Evolutionary conservation across 2,888 invertebrate genomes (phyloP), one percentile per base, ranked within the genome.

Genomic region (Saturnia pavonia): DNA sequence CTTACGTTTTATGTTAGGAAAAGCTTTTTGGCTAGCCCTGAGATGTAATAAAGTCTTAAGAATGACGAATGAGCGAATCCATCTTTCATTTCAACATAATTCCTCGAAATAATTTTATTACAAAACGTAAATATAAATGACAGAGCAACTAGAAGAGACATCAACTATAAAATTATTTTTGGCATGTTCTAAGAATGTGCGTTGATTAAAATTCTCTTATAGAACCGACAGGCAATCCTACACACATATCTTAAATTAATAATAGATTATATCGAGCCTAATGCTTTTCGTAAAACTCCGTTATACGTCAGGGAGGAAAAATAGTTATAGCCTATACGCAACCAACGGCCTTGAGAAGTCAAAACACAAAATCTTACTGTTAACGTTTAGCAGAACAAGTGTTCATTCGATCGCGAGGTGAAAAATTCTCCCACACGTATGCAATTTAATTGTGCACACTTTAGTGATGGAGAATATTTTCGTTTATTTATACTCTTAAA

Each of bases 91-190:
- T 65, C 65, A 7, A 65, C 40, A 40, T n/a, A 65, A n/a, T 40
- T 40, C 40, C 40, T 14, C 16, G 65, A 65, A 65, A 65, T 40
- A 40, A 40, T 65, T 40, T 65, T 40, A 65, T 65, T 63, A 34
- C 54, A 54, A 34, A 40, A 40, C 65, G 40, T n/a, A 40, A 65
- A 65, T 65, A 65, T 14, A 60, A 16, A 60, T 60, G 57, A 65
- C 40, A 65, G 27, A 25, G 27, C 57, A 27, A 60, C 25, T 14
- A 60, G 25, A 40, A 40, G 19, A 65, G 65, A 40, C 65, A 65
- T 65, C 34, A 25, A 40, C 34, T 40, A 65, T 65, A 65, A 65
- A 65, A 65, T 40, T 65, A 65, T 65, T 65, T 40, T 65, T n/a
- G 22, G 11, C 65, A 9, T 40, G 14, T 65, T 40, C 65, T 40